Percentiles rank a stretch among this genome's conserved stretches.
Conservation (phyloP, 1,140 invertebrate species). For the Drosophila persimilis region DNA sequence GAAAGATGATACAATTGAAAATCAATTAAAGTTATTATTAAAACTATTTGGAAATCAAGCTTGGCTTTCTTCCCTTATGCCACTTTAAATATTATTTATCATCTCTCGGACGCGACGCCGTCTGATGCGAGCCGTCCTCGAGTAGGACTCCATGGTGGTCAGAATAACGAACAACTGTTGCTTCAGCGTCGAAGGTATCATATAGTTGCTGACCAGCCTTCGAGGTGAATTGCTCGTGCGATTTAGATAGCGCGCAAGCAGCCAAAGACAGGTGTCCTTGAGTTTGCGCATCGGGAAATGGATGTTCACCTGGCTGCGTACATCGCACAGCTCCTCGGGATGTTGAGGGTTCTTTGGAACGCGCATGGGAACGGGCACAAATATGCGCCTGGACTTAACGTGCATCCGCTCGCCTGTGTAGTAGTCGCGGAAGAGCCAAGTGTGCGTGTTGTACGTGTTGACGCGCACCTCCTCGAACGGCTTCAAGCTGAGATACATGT, state of each 20-base stretch:
- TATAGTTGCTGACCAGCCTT: conserved; percentile 38
- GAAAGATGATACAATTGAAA: conserved; percentile 32
- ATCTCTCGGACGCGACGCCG: conserved; percentile 20
- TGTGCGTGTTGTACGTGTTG: conserved; percentile 89
- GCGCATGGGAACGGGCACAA: conserved; percentile 61
- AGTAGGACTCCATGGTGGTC: conserved; percentile 53
- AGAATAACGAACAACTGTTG: conserved; percentile 53
- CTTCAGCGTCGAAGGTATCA: conserved; percentile 64
- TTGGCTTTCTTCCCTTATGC: conserved; percentile 46
- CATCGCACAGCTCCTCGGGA: conserved; percentile 54
- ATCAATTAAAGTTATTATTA: conserved; percentile 69
- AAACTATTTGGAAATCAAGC: conserved; percentile 73
- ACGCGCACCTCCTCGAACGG: conserved; percentile 85
- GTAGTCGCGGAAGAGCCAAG: conserved; percentile 88
- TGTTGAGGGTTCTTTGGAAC: conserved; percentile 58
- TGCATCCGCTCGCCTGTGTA: conserved; percentile 85
- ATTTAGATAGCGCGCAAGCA: conserved; percentile 52
- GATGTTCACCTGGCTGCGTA: conserved; percentile 64
- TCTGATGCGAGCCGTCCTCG: conserved; percentile 29
- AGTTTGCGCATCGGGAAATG: conserved; percentile 70
- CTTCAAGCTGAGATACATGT: conserved; percentile 85
- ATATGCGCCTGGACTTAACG: conserved; percentile 81
- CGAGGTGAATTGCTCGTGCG: conserved; percentile 42
- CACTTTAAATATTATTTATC: conserved; percentile 4
- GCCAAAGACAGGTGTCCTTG: conserved; percentile 61